These are phyloP conservation scores for Diorhabda carinulata DNA, from an alignment of 1,140 invertebrate genomes.

Conservation along the genomic window DNA sequence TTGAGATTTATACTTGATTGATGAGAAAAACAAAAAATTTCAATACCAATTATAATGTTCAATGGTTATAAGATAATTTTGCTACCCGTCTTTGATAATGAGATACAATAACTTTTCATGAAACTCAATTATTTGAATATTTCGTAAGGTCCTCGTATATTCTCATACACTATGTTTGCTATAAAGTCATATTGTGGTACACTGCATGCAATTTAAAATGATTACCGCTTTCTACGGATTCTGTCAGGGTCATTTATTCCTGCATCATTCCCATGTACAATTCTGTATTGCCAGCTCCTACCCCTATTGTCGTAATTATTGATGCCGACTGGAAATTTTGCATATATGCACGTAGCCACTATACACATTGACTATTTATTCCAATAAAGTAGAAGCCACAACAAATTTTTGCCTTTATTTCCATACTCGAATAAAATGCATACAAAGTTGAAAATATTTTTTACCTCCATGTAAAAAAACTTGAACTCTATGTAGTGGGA, in stretches of 20 bases:
- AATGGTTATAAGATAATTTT: no score
- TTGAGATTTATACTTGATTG: no score
- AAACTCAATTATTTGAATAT: no score
- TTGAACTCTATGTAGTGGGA: no score
- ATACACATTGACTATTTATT: neutral
- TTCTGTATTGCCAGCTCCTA: neutral
- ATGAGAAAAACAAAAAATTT: no score
- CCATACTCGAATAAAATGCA: no score
- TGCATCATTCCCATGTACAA: conserved; percentile 12
- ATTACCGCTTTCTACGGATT: conserved; percentile 34
- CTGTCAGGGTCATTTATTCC: conserved; percentile 13
- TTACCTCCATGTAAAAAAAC: no score
- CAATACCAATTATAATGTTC: no score
- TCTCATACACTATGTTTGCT: conserved; percentile 5
- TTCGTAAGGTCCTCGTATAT: neutral
- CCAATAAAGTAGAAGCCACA: neutral
- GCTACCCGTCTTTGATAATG: no score
- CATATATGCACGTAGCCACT: neutral
- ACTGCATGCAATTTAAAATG: conserved; percentile 37
- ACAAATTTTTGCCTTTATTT: no score
- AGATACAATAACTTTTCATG: no score
- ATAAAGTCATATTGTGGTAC: conserved; percentile 37
- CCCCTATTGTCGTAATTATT: conserved; percentile 11
- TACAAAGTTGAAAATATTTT: no score
- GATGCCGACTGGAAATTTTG: conserved; percentile 5